Evolutionary conservation across 2,888 invertebrate genomes (phyloP), one percentile per base, ranked within the genome.

Genomic region (Dolomedes plantarius): DNA sequence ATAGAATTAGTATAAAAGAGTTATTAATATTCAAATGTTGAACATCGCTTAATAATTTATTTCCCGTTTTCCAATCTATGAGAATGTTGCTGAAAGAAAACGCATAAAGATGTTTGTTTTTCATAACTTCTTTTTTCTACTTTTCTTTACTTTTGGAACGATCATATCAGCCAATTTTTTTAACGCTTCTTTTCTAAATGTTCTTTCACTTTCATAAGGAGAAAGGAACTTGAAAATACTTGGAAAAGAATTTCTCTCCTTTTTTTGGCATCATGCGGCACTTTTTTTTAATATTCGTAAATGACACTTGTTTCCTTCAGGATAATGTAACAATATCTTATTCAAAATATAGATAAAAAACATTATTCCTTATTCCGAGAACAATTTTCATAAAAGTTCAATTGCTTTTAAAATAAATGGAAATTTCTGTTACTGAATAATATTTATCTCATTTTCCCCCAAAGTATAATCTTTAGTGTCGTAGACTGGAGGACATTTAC

Each of bases 301-400:
- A 68, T 62, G 81, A 81, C 74, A 74, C 74, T 74, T 81, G 81
- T 73, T 67, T 73, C 67, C 73, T 71, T 62, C 78, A 36, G 41
- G 56, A 78, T 41, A 78, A 71, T 71, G 64, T 27, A 68, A 41
- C 31, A 28, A 32, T 23, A 28, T 32, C 69, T 64, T 77, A 19
- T 39, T 36, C 36, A 9, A n/a, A 36, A 36, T 5, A 36, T 36
- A 36, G 9, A 36, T 36, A 9, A 9, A 9, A 36, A 36, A 36
- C 36, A 7, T n/a, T n/a, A n/a, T n/a, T n/a, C 5, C 36, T 36
- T 36, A n/a, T n/a, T n/a, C n/a, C n/a, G n/a, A n/a, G n/a, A n/a
- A n/a, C n/a, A 36, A 7, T 9, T 36, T 7, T n/a, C 9, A 6
- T 36, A 9, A 36, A 36, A 7, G 36, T 9, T 36, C 36, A 36